Percentiles rank a stretch among this genome's conserved stretches.
These are phyloP conservation scores for Callopanchax toddi DNA, from an alignment of 2,113 vertebrate species.

Conservation along the genomic window DNA sequence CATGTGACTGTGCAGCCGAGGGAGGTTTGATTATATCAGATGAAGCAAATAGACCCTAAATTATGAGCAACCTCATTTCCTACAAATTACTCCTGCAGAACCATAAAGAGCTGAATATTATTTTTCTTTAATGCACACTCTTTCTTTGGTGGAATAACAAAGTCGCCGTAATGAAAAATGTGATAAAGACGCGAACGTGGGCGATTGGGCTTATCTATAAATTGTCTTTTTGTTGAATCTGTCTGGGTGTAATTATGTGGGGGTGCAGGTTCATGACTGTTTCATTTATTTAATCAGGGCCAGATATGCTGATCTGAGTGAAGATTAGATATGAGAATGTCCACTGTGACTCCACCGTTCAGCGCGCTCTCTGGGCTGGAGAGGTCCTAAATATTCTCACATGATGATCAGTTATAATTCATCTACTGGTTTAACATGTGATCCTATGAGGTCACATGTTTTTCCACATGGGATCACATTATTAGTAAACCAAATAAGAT, in stretches of 20 bases:
- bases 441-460: too few relatives aligned
- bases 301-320: conserved; percentile 26
- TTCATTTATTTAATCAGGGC: conserved; percentile 52
- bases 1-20: conserved; percentile 25
- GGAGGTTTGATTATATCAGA: conserved; percentile 52
- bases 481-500: too few relatives aligned
- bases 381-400: neutral
- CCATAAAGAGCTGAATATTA: conserved; percentile 17
- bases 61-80: conserved; percentile 53
- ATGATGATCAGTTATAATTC: neutral
- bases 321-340: conserved; percentile 34
- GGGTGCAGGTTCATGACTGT: conserved; percentile 23
- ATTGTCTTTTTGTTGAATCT: conserved; percentile 27
- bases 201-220: conserved; percentile 14
- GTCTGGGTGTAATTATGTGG: conserved; percentile 41
- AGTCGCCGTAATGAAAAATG: conserved; percentile 37
- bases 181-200: conserved; percentile 14
- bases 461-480: neutral
- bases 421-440: neutral
- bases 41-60: conserved; percentile 49
- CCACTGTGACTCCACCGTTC: conserved; percentile 13
- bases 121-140: conserved; percentile 24
- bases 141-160: conserved; percentile 34
- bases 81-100: conserved; percentile 36
- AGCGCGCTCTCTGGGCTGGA: neutral